Evolutionary conservation across 2,113 vertebrate species (phyloP), one percentile per base, ranked within the genome.

Genomic region (Phyllostomus hastatus): DNA sequence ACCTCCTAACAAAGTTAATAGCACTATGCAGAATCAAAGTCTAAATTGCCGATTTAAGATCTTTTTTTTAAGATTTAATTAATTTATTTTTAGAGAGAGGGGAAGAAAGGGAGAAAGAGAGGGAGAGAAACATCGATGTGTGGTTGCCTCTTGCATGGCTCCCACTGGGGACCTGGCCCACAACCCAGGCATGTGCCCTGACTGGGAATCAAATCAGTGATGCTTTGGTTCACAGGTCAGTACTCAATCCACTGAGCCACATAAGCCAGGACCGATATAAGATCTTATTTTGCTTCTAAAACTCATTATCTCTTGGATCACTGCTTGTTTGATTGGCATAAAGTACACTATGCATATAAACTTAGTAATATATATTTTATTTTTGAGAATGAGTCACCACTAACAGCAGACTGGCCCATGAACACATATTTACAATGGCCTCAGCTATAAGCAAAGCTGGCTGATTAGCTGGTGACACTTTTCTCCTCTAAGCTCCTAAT

Each of bases 21-120:
- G 54, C 35, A 52, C 50, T 59, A 83, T 2, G 48, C 1, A 87
- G 91, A 96, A 52, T 80, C 41, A 92, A 66, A 54, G n/a, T 59
- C 48, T 85, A 92, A 92, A 91, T 52, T 88, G 50, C 59, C 75
- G 64, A 88, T 33, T 88, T 59, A 92, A 92, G 67, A 73, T 43
- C n/a, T 61, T 41, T 48, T 24, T 64, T 73, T 80, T 24, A 57
- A 57, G 14, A 59, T 59, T 59, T 59, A 24, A 24, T 59, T 59
- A 24, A 59, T 59, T 59, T 24, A 59, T 24, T 59, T 59, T 59
- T 24, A 59, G 57, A 59, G 22, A 22, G 54, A 10, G 7, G 57
- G 57, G 22, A 59, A 59, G 57, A 22, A 22, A 59, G 22, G 22
- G 57, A 59, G 22, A 59, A 59, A 59, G 57, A 24, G 57, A 24